Base-by-base conservation (phyloP, 1,140 invertebrate species). In the Yoshiicerus persimilis region DNA sequence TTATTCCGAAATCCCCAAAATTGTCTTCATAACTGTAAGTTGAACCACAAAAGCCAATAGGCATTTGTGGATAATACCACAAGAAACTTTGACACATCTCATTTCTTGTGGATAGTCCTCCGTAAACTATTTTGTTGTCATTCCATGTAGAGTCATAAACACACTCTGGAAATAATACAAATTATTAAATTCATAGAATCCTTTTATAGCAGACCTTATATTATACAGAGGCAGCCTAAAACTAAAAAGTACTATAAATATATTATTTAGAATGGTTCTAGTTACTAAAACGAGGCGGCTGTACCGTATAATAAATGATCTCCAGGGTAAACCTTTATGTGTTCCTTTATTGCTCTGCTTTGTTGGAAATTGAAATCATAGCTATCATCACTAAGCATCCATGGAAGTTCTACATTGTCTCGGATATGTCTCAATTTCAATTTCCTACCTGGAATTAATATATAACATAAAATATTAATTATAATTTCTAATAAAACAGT, bases 371-470 rank as follows among this genome's bases (percentile, higher is more conserved):
- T 85, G 13, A 85, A 85, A 85, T 85, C 84, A 70, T 86, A 86
- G 62, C 13, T 86, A 13, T 10, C 3, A 70, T 77, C 75, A 6
- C 23, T 41, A 2, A 77, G 25, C 34, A 98, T 95, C 38, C 94
- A 94, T 0, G 95, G 94, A 9, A 97, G 91, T 92, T 97, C 96
- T 88, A 95, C 94, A 4, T 94, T 95, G 16, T 94, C 93, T 64
- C 97, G 93, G 39, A 97, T 94, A 92, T 97, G 96, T 66, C 96
- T 94, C 27, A 97, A 92, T n/a, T 94, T 95, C 89, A 97, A 94
- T 91, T 95, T 95, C 70, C 94, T 94, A 13, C 87, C 87, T 86
- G n/a, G 4, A 34, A 80, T 80, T 36, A 2, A 39, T n/a, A 66
- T 64, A 3, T 23, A 5, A 23, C 23, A 20, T 5, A 3, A 16